A percentile compares a stretch with the other conserved stretches of the same genome.
phyloP scores from a whole-genome alignment of 2,113 vertebrate genomes.

The Tupaia tana region DNA sequence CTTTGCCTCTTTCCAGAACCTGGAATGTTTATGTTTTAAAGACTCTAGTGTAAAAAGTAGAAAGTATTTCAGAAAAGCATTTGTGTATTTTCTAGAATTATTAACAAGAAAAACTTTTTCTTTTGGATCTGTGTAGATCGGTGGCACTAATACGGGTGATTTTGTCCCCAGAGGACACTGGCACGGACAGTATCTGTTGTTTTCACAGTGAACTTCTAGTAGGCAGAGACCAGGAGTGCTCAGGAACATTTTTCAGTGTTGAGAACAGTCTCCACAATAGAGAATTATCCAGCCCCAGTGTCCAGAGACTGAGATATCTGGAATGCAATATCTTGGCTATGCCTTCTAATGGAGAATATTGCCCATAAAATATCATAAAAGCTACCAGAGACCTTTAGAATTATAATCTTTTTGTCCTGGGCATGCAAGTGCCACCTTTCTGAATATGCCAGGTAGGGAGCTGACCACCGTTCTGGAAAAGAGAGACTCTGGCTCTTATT shows the following conservation, averaged over 20 bases:
- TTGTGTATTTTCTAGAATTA: conserved; percentile 7
- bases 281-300: neutral
- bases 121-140: neutral
- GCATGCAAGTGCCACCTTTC: fast-evolving
- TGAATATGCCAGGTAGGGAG: neutral
- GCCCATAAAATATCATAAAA: neutral
- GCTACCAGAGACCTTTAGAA: neutral
- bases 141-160: neutral
- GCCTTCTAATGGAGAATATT: neutral
- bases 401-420: neutral
- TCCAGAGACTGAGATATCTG: neutral
- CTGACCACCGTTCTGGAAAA: neutral
- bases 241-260: neutral
- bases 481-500: neutral
- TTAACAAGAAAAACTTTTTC: neutral
- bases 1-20: conserved; percentile 57
- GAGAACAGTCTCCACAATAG: neutral
- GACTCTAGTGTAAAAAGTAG: conserved; percentile 55
- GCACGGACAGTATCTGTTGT: neutral
- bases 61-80: conserved; percentile 41
- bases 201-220: neutral
- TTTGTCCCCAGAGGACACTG: neutral
- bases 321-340: neutral
- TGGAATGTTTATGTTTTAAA: conserved; percentile 75
- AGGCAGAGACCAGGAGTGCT: neutral